These are phyloP conservation scores for Microchrysa polita DNA, from an alignment of 2,888 invertebrate species.

Conservation along the genomic window DNA sequence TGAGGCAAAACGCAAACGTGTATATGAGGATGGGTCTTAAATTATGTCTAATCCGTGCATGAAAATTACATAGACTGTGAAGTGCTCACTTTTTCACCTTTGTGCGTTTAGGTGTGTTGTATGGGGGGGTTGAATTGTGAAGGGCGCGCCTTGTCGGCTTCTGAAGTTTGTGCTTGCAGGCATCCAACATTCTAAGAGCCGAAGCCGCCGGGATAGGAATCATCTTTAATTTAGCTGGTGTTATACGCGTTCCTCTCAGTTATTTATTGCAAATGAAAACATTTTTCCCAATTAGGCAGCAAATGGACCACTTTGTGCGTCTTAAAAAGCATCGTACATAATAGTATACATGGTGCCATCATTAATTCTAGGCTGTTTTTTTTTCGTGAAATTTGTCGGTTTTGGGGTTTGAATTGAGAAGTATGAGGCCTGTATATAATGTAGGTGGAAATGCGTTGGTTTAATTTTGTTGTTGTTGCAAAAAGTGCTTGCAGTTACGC, in stretches of 20 bases:
- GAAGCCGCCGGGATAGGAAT: background rate
- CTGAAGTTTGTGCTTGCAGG: background rate
- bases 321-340: constrained; percentile 27
- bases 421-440: no score
- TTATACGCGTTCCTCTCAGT: constrained; percentile 19
- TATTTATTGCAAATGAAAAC: constrained; percentile 46
- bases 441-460: no score
- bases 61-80: background rate
- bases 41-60: constrained; percentile 36
- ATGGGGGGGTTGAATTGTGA: no score
- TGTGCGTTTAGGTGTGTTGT: no score
- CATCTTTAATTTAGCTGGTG: constrained; percentile 39
- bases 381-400: no score
- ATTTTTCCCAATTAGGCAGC: constrained; percentile 45
- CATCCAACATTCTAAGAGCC: background rate
- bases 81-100: no score
- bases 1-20: no score
- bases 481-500: no score
- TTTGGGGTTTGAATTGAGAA: no score
- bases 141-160: background rate
- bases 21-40: constrained; percentile 12
- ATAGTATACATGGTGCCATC: no score
- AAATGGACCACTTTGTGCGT: constrained; percentile 44
- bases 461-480: no score
- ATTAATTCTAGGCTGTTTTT: constrained; percentile 26